A percentile compares a stretch with the other conserved stretches of the same genome.
These are phyloP conservation scores for Sitta europaea DNA, from an alignment of 2,113 vertebrate genomes.

Conservation along the genomic window DNA sequence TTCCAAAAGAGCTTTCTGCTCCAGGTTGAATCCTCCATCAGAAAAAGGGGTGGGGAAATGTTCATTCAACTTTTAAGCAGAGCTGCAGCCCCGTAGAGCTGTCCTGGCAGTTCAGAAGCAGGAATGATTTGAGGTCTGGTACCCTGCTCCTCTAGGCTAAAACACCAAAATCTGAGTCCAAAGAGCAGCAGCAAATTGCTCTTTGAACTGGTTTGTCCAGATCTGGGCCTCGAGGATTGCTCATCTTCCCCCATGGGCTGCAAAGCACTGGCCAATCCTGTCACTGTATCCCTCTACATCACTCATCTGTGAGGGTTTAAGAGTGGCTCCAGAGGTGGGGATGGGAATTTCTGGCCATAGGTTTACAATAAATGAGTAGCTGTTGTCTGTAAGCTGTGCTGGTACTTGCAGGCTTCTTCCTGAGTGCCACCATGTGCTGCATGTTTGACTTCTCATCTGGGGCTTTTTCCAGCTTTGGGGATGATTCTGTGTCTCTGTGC, in stretches of 20 bases:
- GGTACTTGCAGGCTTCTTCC: neutral
- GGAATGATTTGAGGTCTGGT: neutral
- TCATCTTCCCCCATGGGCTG: neutral
- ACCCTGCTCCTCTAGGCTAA: neutral
- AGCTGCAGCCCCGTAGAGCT: neutral
- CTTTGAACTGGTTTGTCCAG: neutral
- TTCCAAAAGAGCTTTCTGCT: neutral
- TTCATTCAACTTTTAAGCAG: neutral
- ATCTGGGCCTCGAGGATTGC: neutral
- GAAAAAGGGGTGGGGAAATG: neutral
- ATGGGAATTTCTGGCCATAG: neutral
- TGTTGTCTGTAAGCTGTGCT: neutral
- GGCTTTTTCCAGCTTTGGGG: neutral
- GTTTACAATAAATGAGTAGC: neutral
- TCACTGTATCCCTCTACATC: neutral
- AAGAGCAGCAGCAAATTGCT: neutral
- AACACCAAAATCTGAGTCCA: neutral
- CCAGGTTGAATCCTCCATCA: neutral
- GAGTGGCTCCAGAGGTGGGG: neutral
- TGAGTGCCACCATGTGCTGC: neutral
- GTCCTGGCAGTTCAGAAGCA: neutral
- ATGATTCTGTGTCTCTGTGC: neutral
- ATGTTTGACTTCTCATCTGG: neutral
- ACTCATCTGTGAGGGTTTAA: neutral
- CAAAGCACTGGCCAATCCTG: neutral